A percentile compares a stretch with the other conserved stretches of the same genome.
These are phyloP conservation scores for Tolypeutes matacus DNA, from an alignment of 2,797 vertebrate genomes.

Conservation along the genomic window DNA sequence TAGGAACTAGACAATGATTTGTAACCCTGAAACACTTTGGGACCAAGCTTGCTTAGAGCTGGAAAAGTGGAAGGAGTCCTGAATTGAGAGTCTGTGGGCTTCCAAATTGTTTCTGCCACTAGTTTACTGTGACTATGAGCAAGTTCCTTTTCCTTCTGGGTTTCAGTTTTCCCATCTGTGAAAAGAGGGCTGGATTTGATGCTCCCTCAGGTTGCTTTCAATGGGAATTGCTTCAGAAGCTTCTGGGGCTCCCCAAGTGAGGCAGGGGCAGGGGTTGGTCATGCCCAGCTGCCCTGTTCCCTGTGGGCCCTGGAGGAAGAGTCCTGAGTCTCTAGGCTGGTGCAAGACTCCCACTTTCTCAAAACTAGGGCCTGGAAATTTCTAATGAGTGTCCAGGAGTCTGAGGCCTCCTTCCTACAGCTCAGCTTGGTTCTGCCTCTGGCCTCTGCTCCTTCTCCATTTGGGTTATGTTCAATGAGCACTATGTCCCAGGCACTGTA, in stretches of 20 bases:
- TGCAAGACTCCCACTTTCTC: neutral
- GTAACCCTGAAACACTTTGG: neutral
- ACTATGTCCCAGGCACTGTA: too few species aligned
- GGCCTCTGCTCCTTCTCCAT: neutral
- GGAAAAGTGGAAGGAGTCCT: neutral
- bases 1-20: neutral
- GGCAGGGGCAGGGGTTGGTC: too few species aligned
- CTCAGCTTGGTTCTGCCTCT: rapidly evolving
- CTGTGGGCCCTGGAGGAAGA: neutral
- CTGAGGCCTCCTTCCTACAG: neutral
- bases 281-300: neutral
- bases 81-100: neutral
- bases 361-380: neutral
- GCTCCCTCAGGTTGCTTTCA: neutral
- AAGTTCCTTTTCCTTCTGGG: neutral
- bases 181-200: neutral
- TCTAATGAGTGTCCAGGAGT: neutral
- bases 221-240: neutral
- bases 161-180: neutral
- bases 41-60: neutral
- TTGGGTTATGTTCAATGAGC: neutral
- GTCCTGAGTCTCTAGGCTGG: rapidly evolving
- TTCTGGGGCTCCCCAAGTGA: neutral
- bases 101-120: neutral
- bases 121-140: neutral